These are phyloP conservation scores for Eustalomyia histrio DNA, from an alignment of 2,888 invertebrate genomes.

Conservation along the genomic window DNA sequence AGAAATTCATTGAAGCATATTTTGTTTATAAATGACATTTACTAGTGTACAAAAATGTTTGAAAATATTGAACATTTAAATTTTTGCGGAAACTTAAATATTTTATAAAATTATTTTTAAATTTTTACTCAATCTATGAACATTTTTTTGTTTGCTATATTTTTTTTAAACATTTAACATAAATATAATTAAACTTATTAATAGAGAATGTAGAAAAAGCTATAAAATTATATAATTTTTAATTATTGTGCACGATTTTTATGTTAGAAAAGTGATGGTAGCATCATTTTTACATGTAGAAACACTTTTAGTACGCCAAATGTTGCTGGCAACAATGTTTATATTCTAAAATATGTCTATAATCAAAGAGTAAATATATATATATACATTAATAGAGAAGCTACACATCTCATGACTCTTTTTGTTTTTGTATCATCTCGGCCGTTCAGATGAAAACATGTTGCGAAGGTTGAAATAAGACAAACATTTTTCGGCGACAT, in stretches of 20 bases:
- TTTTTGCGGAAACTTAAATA: not conserved
- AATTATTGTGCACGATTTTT: not conserved
- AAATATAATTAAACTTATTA: constrained; percentile 17
- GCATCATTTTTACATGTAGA: not conserved
- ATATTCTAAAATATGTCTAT: no score
- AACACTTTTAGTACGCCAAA: no score
- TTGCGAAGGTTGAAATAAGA: no score
- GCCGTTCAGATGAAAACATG: no score
- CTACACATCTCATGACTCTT: no score
- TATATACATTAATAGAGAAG: no score
- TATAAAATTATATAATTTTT: not conserved
- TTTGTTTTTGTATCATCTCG: no score
- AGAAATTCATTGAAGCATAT: not conserved
- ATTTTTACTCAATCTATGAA: constrained; percentile 62
- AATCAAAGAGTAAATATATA: no score
- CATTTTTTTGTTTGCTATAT: constrained; percentile 40
- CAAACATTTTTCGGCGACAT: no score
- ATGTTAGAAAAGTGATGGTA: not conserved
- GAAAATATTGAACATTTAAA: not conserved
- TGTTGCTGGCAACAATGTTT: no score
- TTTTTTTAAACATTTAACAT: constrained; percentile 6
- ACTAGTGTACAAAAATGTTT: not conserved
- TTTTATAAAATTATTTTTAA: constrained; percentile 2
- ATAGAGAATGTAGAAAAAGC: not conserved
- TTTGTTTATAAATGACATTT: not conserved